Evolutionary conservation across 2,888 invertebrate species (phyloP).

Genomic region (Parascotia fuliginaria): DNA sequence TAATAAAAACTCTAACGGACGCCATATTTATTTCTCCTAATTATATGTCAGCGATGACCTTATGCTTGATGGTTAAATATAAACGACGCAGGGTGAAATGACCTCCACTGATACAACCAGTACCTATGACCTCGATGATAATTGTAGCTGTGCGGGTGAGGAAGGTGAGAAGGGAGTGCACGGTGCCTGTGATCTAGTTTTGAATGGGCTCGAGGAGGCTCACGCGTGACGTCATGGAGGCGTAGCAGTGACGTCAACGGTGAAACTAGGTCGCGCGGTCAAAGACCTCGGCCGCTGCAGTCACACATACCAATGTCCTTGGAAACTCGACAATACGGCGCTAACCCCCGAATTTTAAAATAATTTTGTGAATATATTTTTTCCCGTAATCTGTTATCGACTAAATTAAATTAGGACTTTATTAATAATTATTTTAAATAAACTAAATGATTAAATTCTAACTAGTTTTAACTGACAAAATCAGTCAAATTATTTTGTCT

Average conservation of each 20-base stretch:
- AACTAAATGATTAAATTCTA: too few species aligned
- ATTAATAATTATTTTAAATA: too few species aligned
- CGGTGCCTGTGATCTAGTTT: slow-evolving; percentile 78
- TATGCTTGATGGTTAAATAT: slow-evolving; percentile 49
- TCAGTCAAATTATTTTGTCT: too few species aligned
- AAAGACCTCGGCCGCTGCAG: slow-evolving; percentile 73
- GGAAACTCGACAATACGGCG: slow-evolving; percentile 32
- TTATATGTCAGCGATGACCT: slow-evolving; percentile 47
- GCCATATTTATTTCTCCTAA: slow-evolving; percentile 1
- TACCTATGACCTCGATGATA: slow-evolving; percentile 56
- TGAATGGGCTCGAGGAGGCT: slow-evolving; percentile 80
- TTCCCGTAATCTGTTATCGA: background rate
- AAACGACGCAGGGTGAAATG: slow-evolving; percentile 59
- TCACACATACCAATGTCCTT: slow-evolving; percentile 60
- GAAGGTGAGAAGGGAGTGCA: slow-evolving; percentile 60
- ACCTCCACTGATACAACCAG: slow-evolving; percentile 59
- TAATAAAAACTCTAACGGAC: background rate
- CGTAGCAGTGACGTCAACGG: slow-evolving; percentile 79
- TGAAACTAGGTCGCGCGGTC: slow-evolving; percentile 78
- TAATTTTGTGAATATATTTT: background rate
- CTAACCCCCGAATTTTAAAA: slow-evolving; percentile 32
- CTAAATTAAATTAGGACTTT: too few species aligned
- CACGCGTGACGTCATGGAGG: slow-evolving; percentile 78
- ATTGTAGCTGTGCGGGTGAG: slow-evolving; percentile 48
- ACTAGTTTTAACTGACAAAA: too few species aligned